A percentile compares a stretch with the other conserved stretches of the same genome.
Evolutionary conservation across 2,113 vertebrate genomes (phyloP).

Genomic region (Epinephelus cyanopodus): DNA sequence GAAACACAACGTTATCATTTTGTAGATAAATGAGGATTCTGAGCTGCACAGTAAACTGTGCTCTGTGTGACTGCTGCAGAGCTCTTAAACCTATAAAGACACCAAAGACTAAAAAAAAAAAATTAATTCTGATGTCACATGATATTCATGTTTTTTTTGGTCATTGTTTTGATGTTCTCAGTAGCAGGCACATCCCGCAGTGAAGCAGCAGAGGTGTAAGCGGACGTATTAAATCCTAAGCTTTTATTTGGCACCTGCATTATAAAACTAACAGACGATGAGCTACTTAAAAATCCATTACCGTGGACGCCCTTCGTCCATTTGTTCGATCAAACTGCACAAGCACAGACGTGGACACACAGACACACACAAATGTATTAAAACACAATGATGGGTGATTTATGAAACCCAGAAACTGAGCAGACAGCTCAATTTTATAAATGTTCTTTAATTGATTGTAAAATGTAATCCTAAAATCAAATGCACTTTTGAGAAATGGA

Average conservation of each 20-base stretch:
- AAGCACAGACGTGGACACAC: neutral
- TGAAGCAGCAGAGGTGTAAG: too few species aligned
- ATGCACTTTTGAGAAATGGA: neutral
- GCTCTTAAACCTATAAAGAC: too few species aligned
- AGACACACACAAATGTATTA: neutral
- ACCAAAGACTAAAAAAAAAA: too few species aligned
- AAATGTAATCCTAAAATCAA: accelerated
- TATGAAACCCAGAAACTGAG: conserved; percentile 6
- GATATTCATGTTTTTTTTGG: too few species aligned
- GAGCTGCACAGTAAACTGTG: too few species aligned
- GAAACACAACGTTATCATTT: neutral
- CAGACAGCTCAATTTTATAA: neutral
- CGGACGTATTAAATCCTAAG: neutral
- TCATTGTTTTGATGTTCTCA: too few species aligned
- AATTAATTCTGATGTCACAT: too few species aligned
- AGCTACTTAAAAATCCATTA: conserved; percentile 62
- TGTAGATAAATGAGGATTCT: too few species aligned
- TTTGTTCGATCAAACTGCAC: conserved; percentile 5
- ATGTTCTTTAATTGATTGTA: neutral
- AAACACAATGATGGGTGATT: too few species aligned
- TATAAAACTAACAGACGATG: neutral
- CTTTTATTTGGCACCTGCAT: conserved; percentile 25
- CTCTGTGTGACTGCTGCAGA: too few species aligned
- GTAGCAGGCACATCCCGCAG: too few species aligned
- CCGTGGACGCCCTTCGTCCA: conserved; percentile 1